A percentile compares a stretch with the other conserved stretches of the same genome.
These are phyloP conservation scores for Tryphoninae sp. DNA, from an alignment of 2,888 invertebrate species.

Conservation along the genomic window DNA sequence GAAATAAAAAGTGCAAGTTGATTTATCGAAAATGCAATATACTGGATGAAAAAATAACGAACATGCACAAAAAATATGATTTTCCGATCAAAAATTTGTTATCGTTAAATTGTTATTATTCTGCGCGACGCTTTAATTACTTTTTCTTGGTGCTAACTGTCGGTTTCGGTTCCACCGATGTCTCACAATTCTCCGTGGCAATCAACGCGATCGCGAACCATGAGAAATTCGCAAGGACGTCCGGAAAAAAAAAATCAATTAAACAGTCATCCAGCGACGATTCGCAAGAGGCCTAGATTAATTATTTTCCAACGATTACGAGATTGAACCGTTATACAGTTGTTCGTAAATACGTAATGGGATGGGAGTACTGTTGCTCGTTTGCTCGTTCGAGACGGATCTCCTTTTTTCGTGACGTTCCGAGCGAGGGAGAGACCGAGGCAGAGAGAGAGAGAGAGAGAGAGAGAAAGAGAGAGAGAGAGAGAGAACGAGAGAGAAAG, in stretches of 20 bases:
- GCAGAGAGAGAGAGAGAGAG: neutral
- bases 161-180: too few species aligned
- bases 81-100: too few species aligned
- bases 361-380: conserved; percentile 12
- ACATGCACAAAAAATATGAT: neutral
- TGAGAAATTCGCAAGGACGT: conserved; percentile 28
- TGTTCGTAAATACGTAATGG: neutral
- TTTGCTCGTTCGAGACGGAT: conserved; percentile 21
- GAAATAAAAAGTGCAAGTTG: neutral
- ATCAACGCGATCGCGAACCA: conserved; percentile 29
- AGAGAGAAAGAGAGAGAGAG: neutral
- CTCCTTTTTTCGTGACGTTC: neutral
- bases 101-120: neutral
- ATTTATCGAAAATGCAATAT: neutral
- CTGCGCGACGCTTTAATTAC: neutral
- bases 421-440: neutral
- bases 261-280: neutral
- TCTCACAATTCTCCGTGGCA: neutral
- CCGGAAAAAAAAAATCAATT: neutral
- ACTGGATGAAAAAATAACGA: neutral
- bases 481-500: too few species aligned
- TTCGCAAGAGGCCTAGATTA: neutral
- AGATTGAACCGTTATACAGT: conserved; percentile 23
- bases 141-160: neutral
- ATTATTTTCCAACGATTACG: neutral